phyloP scores from a whole-genome alignment of 1,140 invertebrate genomes.

The Bombus vancouverensis region DNA sequence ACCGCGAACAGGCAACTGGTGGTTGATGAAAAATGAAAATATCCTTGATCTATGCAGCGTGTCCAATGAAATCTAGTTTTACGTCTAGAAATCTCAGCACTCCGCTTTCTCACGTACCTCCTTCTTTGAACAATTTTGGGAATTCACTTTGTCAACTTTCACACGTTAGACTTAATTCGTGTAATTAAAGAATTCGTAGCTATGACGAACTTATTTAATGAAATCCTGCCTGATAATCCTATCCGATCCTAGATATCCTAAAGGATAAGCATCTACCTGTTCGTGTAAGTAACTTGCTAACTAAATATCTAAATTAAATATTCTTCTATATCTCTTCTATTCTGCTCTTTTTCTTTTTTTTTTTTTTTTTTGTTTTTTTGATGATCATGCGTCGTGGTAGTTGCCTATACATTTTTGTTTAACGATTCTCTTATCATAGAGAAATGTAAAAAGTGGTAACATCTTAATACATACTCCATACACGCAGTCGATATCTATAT shows the following conservation, averaged over 20 bases:
- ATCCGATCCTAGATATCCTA: not conserved
- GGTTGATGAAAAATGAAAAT: conserved; percentile 52
- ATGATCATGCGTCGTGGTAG: not conserved
- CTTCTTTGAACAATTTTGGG: not conserved
- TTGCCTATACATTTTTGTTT: too few species aligned
- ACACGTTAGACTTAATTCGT: not conserved
- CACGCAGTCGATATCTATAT: not conserved
- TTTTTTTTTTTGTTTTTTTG: not conserved
- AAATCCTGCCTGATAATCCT: not conserved
- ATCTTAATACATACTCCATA: not conserved
- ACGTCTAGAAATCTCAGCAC: not conserved
- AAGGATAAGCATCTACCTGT: not conserved
- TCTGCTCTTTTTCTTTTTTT: not conserved
- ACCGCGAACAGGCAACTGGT: conserved; percentile 54
- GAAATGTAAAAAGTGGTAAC: too few species aligned
- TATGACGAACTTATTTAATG: not conserved
- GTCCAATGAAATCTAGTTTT: not conserved
- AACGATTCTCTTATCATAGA: too few species aligned
- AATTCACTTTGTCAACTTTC: not conserved
- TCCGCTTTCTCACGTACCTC: not conserved
- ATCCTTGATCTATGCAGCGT: conserved; percentile 11
- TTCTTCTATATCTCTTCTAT: not conserved
- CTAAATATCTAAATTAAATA: too few species aligned
- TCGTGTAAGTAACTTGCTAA: too few species aligned
- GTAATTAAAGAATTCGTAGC: not conserved